Conservation (phyloP, 2,888 invertebrate species). For the Drosophila mimetica region DNA sequence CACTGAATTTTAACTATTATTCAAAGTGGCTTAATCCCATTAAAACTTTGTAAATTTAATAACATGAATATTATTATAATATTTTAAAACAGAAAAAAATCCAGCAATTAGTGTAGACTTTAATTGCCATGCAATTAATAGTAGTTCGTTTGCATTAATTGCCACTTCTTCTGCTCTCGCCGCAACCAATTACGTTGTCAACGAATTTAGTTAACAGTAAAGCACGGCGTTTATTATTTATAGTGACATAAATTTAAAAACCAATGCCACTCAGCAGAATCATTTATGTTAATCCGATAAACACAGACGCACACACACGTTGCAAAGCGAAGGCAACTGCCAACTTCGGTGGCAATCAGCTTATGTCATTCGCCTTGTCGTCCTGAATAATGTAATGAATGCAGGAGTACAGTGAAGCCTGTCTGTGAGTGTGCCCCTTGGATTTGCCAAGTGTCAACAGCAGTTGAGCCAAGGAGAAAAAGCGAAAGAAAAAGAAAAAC, state of each 20-base stretch:
- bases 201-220: slow-evolving; percentile 10
- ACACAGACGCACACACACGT: slow-evolving; percentile 3
- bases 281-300: slow-evolving; percentile 26
- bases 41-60: not conserved
- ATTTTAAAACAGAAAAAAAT: not conserved
- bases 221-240: slow-evolving; percentile 20
- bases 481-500: not conserved
- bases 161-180: not conserved
- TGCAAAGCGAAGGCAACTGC: not conserved
- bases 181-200: not conserved
- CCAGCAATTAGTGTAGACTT: slow-evolving; percentile 2
- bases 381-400: slow-evolving; percentile 45
- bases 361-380: slow-evolving; percentile 29
- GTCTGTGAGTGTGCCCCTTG: slow-evolving; percentile 1
- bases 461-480: slow-evolving; percentile 24
- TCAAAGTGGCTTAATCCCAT: not conserved
- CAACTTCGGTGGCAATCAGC: slow-evolving; percentile 33
- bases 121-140: not conserved
- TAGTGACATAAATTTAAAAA: slow-evolving; percentile 26
- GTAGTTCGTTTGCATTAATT: not conserved
- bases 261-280: slow-evolving; percentile 28
- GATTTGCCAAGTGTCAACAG: slow-evolving; percentile 15
- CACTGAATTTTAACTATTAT: no score
- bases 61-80: not conserved
- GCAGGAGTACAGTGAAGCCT: slow-evolving; percentile 24